Percentiles rank a stretch among this genome's conserved stretches.
Evolutionary conservation across 2,797 vertebrate genomes (phyloP).

Genomic region (Helicolenus hilgendorfi): DNA sequence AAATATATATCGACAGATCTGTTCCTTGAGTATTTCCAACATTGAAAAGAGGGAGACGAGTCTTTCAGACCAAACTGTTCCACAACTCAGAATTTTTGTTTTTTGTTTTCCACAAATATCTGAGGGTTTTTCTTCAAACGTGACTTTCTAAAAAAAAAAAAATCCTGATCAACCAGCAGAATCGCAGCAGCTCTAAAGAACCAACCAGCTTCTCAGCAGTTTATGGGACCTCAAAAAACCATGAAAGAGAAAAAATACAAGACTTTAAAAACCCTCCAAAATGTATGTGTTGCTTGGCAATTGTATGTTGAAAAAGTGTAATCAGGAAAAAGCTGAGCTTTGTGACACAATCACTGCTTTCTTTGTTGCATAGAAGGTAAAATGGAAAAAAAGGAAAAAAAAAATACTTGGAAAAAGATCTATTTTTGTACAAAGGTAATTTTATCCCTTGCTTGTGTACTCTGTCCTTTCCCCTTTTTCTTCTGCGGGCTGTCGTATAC

Average conservation of each 20-base stretch:
- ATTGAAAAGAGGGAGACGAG: constrained; percentile 63
- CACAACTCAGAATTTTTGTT: constrained; percentile 34
- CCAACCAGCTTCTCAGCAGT: constrained; percentile 81
- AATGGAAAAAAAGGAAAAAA: constrained; percentile 77
- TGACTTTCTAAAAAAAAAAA: constrained; percentile 52
- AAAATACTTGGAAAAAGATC: constrained; percentile 92
- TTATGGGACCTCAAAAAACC: constrained; percentile 68
- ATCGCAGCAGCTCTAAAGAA: constrained; percentile 81
- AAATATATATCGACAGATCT: constrained; percentile 88
- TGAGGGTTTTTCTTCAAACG: constrained; percentile 31
- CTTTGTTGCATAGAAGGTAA: constrained; percentile 82
- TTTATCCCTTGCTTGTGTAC: constrained; percentile 94
- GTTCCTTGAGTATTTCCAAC: constrained; percentile 84
- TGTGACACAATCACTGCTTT: constrained; percentile 90
- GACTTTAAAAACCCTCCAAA: constrained; percentile 69
- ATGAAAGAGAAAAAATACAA: constrained; percentile 46
- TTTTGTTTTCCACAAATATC: background rate
- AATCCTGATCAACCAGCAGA: constrained; percentile 78
- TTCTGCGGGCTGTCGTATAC: constrained; percentile 88
- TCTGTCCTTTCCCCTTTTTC: constrained; percentile 84
- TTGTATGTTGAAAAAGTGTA: constrained; percentile 74
- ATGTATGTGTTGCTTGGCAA: constrained; percentile 84
- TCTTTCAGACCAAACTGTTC: constrained; percentile 76
- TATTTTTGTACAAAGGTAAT: constrained; percentile 99
- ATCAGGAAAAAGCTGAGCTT: constrained; percentile 83